Conservation (phyloP, 2,888 invertebrate species). For the Rapana venosa region DNA sequence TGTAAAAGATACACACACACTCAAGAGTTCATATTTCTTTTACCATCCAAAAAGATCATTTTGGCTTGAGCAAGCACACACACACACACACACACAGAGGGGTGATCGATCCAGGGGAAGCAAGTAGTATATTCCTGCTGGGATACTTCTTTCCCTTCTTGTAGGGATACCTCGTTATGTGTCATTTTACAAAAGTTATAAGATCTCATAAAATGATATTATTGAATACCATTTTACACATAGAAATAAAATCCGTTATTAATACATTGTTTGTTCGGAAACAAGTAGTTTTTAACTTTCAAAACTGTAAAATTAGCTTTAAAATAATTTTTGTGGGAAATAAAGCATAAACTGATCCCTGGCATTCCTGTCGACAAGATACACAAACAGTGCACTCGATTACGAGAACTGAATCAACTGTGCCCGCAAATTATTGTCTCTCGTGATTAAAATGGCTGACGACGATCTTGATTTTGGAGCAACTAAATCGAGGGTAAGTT, state of each 20-base stretch:
- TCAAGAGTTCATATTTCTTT: too few relatives aligned
- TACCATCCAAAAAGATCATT: too few relatives aligned
- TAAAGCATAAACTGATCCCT: not conserved
- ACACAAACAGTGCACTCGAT: not conserved
- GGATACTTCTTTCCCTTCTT: not conserved
- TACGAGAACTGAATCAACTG: not conserved
- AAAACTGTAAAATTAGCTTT: not conserved
- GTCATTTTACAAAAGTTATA: not conserved
- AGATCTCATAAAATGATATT: not conserved
- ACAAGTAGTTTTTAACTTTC: not conserved
- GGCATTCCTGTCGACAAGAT: slow-evolving; percentile 33
- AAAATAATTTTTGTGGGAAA: not conserved
- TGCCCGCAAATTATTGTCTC: not conserved
- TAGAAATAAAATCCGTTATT: not conserved
- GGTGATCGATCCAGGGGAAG: too few relatives aligned
- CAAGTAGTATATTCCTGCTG: too few relatives aligned
- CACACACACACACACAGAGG: too few relatives aligned
- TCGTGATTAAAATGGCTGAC: slow-evolving; percentile 39
- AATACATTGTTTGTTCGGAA: not conserved
- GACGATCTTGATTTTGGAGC: slow-evolving; percentile 47
- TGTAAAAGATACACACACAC: too few relatives aligned
- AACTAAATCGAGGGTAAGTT: slow-evolving; percentile 13
- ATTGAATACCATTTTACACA: not conserved
- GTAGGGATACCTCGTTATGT: not conserved
- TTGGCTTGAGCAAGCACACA: too few relatives aligned